These are phyloP conservation scores for Coptotermes formosanus DNA, from an alignment of 1,140 invertebrate genomes.

Conservation along the genomic window DNA sequence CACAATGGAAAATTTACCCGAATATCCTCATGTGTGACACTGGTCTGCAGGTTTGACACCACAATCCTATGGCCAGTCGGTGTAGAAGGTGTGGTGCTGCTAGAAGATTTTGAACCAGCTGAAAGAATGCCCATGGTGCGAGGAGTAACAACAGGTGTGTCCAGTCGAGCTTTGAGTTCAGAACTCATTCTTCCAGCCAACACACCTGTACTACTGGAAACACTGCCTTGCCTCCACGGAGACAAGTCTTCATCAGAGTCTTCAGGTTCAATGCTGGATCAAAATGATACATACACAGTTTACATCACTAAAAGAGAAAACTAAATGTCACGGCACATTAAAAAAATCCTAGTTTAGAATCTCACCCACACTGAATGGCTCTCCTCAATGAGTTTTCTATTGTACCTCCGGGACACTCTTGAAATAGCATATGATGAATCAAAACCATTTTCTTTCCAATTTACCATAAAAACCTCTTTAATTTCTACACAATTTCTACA, in stretches of 20 bases:
- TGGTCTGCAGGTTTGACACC: conserved; percentile 82
- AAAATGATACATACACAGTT: too few relatives aligned
- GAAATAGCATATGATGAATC: too few relatives aligned
- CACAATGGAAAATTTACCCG: conserved; percentile 54
- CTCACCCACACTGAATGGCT: too few relatives aligned
- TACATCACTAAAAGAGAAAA: too few relatives aligned
- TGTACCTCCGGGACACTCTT: too few relatives aligned
- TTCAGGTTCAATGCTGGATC: conserved; percentile 20
- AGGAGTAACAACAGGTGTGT: conserved; percentile 30
- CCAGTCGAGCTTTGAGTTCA: conserved; percentile 38
- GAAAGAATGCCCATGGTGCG: conserved; percentile 27
- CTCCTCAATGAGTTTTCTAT: too few relatives aligned
- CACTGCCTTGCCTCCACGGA: conserved; percentile 20
- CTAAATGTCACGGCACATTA: too few relatives aligned
- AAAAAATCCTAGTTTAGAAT: too few relatives aligned
- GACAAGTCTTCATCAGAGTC: conserved; percentile 29
- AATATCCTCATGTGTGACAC: conserved; percentile 86
- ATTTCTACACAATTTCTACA: too few relatives aligned
- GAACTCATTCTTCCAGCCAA: conserved; percentile 36
- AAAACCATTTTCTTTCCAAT: too few relatives aligned
- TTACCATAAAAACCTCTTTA: too few relatives aligned
- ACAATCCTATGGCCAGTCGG: conserved; percentile 71
- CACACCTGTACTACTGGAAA: neutral
- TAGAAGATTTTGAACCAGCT: conserved; percentile 39
- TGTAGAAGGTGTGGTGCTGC: conserved; percentile 50